phyloP scores from a whole-genome alignment of 2,888 invertebrate genomes.

The Anodontia alba region DNA sequence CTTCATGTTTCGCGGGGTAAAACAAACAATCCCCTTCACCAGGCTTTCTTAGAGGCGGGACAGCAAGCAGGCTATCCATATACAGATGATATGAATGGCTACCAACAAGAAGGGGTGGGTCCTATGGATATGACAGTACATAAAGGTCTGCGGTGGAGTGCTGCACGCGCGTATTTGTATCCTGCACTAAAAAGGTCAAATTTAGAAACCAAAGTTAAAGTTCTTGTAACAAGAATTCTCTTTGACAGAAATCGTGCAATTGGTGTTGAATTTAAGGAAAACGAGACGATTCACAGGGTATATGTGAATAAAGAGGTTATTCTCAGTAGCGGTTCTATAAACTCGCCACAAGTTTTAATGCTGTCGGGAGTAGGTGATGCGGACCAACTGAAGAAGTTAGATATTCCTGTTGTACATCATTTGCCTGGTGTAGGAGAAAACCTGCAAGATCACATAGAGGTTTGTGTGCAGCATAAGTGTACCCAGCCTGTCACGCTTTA shows the following conservation, averaged over 20 bases:
- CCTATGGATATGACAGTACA: slow-evolving; percentile 86
- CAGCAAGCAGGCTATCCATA: slow-evolving; percentile 85
- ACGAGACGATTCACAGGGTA: slow-evolving; percentile 68
- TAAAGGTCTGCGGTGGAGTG: slow-evolving; percentile 89
- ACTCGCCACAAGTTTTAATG: slow-evolving; percentile 97
- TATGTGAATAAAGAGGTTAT: slow-evolving; percentile 91
- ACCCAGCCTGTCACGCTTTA: slow-evolving; percentile 85
- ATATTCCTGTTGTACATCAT: slow-evolving; percentile 88
- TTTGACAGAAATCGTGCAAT: slow-evolving; percentile 85
- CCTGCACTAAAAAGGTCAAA: slow-evolving; percentile 88
- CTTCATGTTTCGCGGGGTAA: slow-evolving; percentile 84
- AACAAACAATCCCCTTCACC: slow-evolving; percentile 85
- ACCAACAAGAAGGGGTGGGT: slow-evolving; percentile 86
- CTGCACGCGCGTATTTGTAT: slow-evolving; percentile 89
- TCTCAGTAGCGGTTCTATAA: slow-evolving; percentile 95
- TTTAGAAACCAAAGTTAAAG: slow-evolving; percentile 88
- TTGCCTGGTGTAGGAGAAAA: slow-evolving; percentile 91
- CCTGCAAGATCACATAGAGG: slow-evolving; percentile 91
- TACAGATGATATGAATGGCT: slow-evolving; percentile 86
- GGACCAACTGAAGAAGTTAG: slow-evolving; percentile 84
- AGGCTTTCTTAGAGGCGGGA: slow-evolving; percentile 85
- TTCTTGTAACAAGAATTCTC: slow-evolving; percentile 86
- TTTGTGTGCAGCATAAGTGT: slow-evolving; percentile 85
- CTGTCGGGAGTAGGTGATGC: slow-evolving; percentile 93
- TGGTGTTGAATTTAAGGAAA: slow-evolving; percentile 84